Evolutionary conservation across 1,140 invertebrate genomes (phyloP).

Genomic region (Caenorhabditis tropicalis): DNA sequence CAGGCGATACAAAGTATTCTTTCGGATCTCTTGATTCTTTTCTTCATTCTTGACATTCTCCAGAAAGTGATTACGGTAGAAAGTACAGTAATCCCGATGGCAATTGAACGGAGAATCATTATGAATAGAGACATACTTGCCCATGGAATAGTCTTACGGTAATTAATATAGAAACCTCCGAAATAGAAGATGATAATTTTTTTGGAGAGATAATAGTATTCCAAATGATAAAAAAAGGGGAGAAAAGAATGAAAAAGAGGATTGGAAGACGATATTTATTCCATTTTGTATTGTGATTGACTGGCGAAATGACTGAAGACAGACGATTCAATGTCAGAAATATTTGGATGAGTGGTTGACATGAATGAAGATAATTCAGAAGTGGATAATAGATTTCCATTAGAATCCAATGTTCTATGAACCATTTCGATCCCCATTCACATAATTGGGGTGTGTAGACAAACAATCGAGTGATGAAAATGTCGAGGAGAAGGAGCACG

Average conservation of each 20-base stretch:
- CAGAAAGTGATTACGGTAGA: background rate
- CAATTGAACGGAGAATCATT: background rate
- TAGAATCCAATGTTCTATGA: background rate
- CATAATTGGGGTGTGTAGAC: background rate
- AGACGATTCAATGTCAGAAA: slow-evolving; percentile 2
- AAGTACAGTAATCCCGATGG: background rate
- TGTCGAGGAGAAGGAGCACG: background rate
- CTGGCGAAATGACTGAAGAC: slow-evolving; percentile 11
- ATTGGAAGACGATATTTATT: background rate
- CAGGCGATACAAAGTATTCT: background rate
- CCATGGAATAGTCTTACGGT: background rate
- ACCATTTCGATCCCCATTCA: background rate
- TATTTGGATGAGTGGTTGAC: slow-evolving; percentile 17
- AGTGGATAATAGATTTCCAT: background rate
- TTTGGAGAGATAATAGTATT: background rate
- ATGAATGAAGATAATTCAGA: background rate
- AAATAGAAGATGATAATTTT: background rate
- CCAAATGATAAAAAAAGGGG: background rate
- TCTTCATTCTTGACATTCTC: slow-evolving; percentile 14
- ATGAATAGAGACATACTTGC: background rate
- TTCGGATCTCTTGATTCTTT: background rate
- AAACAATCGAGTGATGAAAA: background rate
- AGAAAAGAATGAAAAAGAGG: background rate
- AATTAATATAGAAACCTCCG: background rate
- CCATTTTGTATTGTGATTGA: slow-evolving; percentile 4